Percentiles rank a stretch among this genome's conserved stretches.
These are phyloP conservation scores for Lysandra bellargus DNA, from an alignment of 2,888 invertebrate species.

Conservation along the genomic window DNA sequence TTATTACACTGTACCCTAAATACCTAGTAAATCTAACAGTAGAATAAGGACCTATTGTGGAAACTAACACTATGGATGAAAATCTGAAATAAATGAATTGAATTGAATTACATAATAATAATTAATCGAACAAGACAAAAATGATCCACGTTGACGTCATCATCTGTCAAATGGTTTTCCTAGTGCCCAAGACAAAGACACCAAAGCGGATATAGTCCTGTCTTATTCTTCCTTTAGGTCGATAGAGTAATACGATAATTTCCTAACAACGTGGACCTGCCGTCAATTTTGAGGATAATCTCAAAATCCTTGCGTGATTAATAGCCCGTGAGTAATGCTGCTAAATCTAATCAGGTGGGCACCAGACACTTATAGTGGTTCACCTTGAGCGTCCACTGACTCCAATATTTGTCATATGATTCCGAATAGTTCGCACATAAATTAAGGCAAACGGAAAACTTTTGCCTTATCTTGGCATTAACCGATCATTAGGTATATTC, in stretches of 20 bases:
- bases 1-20: too few species aligned
- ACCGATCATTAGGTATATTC: not conserved
- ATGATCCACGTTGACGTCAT: too few species aligned
- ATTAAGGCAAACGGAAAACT: not conserved
- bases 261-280: not conserved
- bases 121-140: too few species aligned
- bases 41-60: too few species aligned
- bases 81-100: too few species aligned
- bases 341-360: slow-evolving; percentile 10
- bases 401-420: not conserved
- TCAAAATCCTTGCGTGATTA: not conserved
- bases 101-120: too few species aligned
- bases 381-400: slow-evolving; percentile 2
- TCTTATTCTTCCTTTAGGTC: not conserved
- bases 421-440: slow-evolving; percentile 4
- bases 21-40: too few species aligned
- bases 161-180: too few species aligned
- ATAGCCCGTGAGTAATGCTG: slow-evolving; percentile 3
- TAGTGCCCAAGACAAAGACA: too few species aligned
- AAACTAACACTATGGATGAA: too few species aligned
- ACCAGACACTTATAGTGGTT: not conserved
- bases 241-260: not conserved
- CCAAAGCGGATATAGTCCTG: not conserved
- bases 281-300: slow-evolving; percentile 1
- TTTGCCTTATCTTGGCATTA: not conserved